phyloP scores from a whole-genome alignment of 1,140 invertebrate genomes.

The Venturia canescens region DNA sequence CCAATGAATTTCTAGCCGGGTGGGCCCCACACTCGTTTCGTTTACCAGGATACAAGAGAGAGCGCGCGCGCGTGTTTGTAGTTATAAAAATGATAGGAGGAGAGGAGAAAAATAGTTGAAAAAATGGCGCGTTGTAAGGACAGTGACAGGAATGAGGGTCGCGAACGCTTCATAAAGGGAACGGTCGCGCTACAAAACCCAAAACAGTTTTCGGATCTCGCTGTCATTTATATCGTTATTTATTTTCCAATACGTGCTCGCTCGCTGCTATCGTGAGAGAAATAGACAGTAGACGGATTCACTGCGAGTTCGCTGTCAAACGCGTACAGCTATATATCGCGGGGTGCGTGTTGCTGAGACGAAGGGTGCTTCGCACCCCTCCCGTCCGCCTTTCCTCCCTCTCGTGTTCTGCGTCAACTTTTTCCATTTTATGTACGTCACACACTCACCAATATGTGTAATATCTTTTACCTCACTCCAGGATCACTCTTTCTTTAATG shows the following conservation, averaged over 20 bases:
- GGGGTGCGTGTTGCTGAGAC: no score
- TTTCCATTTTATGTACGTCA: constrained; percentile 12
- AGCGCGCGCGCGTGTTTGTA: constrained; percentile 35
- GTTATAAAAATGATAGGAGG: constrained; percentile 54
- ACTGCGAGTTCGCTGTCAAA: constrained; percentile 24
- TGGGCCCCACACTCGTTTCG: constrained; percentile 62
- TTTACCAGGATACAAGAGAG: constrained; percentile 55
- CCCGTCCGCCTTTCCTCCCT: constrained; percentile 24
- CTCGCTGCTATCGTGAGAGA: constrained; percentile 55
- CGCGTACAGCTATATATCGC: constrained; percentile 24
- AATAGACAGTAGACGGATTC: constrained; percentile 26
- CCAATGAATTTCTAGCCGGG: constrained; percentile 75
- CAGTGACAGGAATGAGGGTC: constrained; percentile 36
- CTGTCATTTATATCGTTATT: constrained; percentile 76
- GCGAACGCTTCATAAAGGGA: constrained; percentile 38
- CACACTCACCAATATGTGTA: constrained; percentile 40
- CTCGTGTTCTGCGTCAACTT: neutral
- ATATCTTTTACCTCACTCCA: constrained; percentile 26
- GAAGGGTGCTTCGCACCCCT: neutral
- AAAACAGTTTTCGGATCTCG: constrained; percentile 73
- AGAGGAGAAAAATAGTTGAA: constrained; percentile 45
- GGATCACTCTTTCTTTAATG: constrained; percentile 53
- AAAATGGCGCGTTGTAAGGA: constrained; percentile 44
- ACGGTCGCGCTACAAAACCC: constrained; percentile 68
- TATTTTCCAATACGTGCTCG: constrained; percentile 68